A percentile compares a stretch with the other conserved stretches of the same genome.
These are phyloP conservation scores for Loriculus beryllinus DNA, from an alignment of 2,797 vertebrate species.

Conservation along the genomic window DNA sequence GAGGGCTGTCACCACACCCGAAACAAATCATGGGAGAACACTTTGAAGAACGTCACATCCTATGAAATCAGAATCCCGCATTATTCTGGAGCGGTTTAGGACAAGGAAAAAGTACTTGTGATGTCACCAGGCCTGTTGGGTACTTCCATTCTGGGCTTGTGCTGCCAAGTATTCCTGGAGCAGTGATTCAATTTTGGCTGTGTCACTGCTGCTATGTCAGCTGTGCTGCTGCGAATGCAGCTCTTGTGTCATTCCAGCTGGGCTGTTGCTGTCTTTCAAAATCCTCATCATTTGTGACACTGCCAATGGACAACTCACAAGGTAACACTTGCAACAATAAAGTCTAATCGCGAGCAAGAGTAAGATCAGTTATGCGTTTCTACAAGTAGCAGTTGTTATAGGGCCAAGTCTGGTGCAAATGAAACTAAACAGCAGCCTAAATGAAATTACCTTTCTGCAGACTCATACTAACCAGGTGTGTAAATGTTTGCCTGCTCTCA, in stretches of 20 bases:
- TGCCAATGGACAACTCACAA: background rate
- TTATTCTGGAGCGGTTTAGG: background rate
- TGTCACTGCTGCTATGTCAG: conserved; percentile 27
- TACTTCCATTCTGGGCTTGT: background rate
- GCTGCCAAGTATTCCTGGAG: conserved; percentile 5
- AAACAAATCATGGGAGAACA: background rate
- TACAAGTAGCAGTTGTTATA: background rate
- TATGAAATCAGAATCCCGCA: background rate
- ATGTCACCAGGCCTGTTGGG: background rate
- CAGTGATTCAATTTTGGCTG: conserved; percentile 12
- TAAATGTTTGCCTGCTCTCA: background rate
- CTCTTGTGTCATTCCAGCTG: background rate
- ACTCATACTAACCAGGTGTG: background rate
- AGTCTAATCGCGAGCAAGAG: background rate
- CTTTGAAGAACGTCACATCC: background rate
- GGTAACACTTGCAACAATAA: background rate
- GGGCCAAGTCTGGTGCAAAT: background rate
- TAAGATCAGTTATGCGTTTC: background rate
- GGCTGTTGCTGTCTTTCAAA: conserved; percentile 61
- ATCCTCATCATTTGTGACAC: background rate
- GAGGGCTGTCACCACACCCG: background rate
- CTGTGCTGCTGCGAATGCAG: background rate
- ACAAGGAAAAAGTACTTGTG: background rate
- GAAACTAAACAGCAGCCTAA: background rate
- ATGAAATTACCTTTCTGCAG: background rate